Base-by-base conservation (phyloP, 2,113 vertebrate genomes). In the Nematolebias whitei region DNA sequence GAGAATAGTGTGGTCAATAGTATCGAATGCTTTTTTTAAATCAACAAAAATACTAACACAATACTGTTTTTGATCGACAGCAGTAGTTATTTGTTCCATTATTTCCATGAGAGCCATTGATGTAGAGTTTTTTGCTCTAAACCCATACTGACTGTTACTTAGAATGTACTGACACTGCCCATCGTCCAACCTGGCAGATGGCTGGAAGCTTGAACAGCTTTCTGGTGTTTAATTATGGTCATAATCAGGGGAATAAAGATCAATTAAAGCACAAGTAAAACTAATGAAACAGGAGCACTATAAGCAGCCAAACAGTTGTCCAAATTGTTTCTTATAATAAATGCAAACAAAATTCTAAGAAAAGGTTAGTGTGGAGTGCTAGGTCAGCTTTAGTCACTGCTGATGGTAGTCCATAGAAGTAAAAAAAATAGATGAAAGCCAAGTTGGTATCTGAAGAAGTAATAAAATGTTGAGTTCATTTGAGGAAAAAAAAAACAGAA, bases 181-280 rank as follows among this genome's bases (percentile, higher is more conserved):
- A 79, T 88, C 82, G 78, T 80, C 76, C 76, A 81, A 68, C 59
- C 77, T 80, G 87, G 86, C 91, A 92, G 92, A 93, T 92, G 92
- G 92, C 85, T 82, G 83, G 54, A 76, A 74, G 85, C 81, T 83
- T 48, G 65, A 89, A 90, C 91, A 90, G 80, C 82, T 91, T 92
- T 90, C 88, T 90, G 90, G 87, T 92, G 88, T 92, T 93, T 93
- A 92, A 93, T 92, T 93, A 93, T 72, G 74, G 87, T 88, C 71
- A 71, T 90, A 91, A 92, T 92, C 87, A 88, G 77, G 88, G 91
- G 92, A 92, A 93, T 90, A 91, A 92, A 86, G 90, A 90, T 91
- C 91, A 91, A 91, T 93, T 92, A 92, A 91, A 90, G 86, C 79
- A 60, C 82, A 83, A 89, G 87, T 87, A 87, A 91, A 91, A 89